Evolutionary conservation across 1,140 invertebrate species (phyloP), one percentile per base, ranked within the genome.

Genomic region (Drosophila ironensis): DNA sequence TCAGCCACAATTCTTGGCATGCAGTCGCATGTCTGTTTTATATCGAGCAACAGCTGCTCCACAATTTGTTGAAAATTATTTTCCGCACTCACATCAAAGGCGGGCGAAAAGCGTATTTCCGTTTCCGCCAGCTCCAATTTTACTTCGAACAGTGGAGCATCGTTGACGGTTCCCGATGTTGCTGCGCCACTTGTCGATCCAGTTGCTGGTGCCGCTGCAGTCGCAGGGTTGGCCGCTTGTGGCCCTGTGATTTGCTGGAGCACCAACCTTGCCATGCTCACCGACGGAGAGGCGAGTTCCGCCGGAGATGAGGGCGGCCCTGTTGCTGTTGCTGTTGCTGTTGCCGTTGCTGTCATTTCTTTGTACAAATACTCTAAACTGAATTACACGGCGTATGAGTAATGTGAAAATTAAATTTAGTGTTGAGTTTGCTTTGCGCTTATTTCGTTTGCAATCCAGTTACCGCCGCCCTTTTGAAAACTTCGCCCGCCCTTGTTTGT

Each of bases 51-150:
- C 77, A 89, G 84, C 74, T 89, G 88, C 73, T 89, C 80, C 59
- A 89, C 88, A 80, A 89, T 89, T 84, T 89, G 88, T 80, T 89
- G 88, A 80, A 89, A 89, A 87, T 88, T 89, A 76, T 87, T 87
- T 77, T 88, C 74, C 60, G 69, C 84, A 81, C 87, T 88, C 64
- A 64, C 68, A 61, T 87, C 82, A 70, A 89, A 88, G 54, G 76
- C 82, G 57, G 88, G 88, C 63, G 74, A 76, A 74, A 89, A 89
- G 70, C 53, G 76, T 87, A 89, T 88, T 87, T 81, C 87, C 68
- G 76, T 74, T 77, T 89, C 78, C 68, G 78, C 68, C 76, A 89
- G 73, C 64, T 88, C 86, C 74, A 89, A 77, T 89, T 89, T 88
- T 37, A 89, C 88, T 75, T 89, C 88, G 71, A 89, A 89, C 40